phyloP scores from a whole-genome alignment of 2,797 vertebrate genomes.

The Chloroceryle amazona region DNA sequence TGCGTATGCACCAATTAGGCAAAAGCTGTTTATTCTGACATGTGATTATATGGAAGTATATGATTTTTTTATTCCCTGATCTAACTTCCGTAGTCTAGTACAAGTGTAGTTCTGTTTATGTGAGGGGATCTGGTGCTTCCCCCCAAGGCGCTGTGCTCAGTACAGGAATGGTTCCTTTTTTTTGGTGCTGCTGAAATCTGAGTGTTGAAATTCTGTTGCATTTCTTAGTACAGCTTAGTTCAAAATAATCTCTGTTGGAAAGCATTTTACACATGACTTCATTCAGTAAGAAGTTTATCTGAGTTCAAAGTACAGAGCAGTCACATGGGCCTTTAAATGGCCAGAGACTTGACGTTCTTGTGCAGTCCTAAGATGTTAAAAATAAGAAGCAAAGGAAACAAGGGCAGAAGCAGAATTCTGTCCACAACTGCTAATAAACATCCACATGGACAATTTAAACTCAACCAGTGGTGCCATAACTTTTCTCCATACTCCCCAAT shows the following conservation, averaged over 20 bases:
- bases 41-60: neutral
- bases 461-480: neutral
- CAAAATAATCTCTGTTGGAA: constrained; percentile 56
- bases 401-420: neutral
- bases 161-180: neutral
- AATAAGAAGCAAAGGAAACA: neutral
- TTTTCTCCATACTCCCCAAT: neutral
- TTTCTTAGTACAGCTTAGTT: constrained; percentile 49
- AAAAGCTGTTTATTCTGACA: neutral
- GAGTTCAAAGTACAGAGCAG: constrained; percentile 64
- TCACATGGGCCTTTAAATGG: constrained; percentile 32
- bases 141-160: fast-evolving
- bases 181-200: neutral
- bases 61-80: neutral
- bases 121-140: neutral
- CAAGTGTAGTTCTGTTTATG: neutral
- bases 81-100: neutral
- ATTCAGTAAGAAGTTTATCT: constrained; percentile 67
- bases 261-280: constrained; percentile 57
- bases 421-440: neutral
- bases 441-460: neutral
- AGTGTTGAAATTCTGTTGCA: constrained; percentile 41
- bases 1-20: neutral
- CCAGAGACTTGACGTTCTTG: neutral
- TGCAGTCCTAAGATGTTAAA: neutral